phyloP scores from a whole-genome alignment of 2,888 invertebrate species.

The Cryptosula pallasiana region DNA sequence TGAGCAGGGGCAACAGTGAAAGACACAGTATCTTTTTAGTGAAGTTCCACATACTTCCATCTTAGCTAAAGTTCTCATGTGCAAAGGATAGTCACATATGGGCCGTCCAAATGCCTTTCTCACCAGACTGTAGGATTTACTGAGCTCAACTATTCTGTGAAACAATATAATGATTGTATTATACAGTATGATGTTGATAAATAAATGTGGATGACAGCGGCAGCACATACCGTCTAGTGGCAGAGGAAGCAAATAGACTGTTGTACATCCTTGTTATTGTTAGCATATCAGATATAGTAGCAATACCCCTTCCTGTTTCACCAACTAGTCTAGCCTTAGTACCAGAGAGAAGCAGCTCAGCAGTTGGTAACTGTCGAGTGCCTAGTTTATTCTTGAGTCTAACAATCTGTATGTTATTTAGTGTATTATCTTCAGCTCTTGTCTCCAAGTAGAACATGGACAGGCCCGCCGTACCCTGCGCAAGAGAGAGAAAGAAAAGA shows the following conservation, averaged over 20 bases:
- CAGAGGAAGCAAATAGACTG: slow-evolving; percentile 51
- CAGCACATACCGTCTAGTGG: slow-evolving; percentile 52
- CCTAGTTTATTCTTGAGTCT: slow-evolving; percentile 60
- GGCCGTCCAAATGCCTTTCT: slow-evolving; percentile 56
- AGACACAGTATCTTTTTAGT: too few species aligned
- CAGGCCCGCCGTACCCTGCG: slow-evolving; percentile 55
- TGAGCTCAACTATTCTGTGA: slow-evolving; percentile 55
- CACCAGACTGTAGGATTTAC: slow-evolving; percentile 56
- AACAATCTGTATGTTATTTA: slow-evolving; percentile 58
- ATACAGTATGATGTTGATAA: too few species aligned
- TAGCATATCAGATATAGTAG: slow-evolving; percentile 58
- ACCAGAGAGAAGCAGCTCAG: slow-evolving; percentile 59
- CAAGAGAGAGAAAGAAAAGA: neutral
- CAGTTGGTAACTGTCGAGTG: slow-evolving; percentile 59
- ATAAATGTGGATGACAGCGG: too few species aligned
- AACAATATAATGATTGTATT: too few species aligned
- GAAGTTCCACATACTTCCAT: slow-evolving; percentile 57
- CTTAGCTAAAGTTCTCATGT: slow-evolving; percentile 56
- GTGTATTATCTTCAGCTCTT: slow-evolving; percentile 43
- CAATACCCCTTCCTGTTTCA: slow-evolving; percentile 56
- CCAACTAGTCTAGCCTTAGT: slow-evolving; percentile 50
- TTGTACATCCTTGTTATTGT: slow-evolving; percentile 59
- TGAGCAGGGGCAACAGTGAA: too few species aligned
- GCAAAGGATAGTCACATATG: slow-evolving; percentile 56
- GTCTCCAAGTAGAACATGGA: slow-evolving; percentile 57